Evolutionary conservation across 2,113 vertebrate genomes (phyloP).

Genomic region (Raja brachyura): DNA sequence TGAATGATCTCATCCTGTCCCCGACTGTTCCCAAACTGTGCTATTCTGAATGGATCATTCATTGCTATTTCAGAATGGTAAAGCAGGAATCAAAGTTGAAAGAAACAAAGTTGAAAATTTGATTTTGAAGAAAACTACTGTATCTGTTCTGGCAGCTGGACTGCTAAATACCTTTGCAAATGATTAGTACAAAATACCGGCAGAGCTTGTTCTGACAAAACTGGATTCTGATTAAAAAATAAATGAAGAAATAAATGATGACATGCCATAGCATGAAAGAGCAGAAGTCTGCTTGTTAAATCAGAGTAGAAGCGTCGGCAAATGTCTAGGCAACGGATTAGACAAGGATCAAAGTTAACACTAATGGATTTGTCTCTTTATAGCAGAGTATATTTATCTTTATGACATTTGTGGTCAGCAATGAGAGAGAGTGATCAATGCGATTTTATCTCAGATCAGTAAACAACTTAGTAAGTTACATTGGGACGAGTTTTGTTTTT

Average conservation of each 20-base stretch:
- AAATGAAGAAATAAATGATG: conserved; percentile 54
- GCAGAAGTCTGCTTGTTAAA: conserved; percentile 7
- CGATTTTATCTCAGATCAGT: conserved; percentile 64
- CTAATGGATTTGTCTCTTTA: conserved; percentile 71
- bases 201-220: neutral
- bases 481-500: neutral
- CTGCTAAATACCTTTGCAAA: neutral
- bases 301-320: neutral
- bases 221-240: neutral
- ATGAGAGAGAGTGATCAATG: conserved; percentile 69
- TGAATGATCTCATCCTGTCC: neutral
- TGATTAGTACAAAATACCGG: neutral
- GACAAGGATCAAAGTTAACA: conserved; percentile 63
- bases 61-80: neutral
- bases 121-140: neutral
- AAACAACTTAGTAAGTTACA: conserved; percentile 53
- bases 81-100: no score
- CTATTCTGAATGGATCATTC: neutral
- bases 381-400: conserved; percentile 69
- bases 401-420: conserved; percentile 73
- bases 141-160: neutral
- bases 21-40: neutral
- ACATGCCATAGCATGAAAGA: neutral
- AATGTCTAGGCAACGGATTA: conserved; percentile 44
- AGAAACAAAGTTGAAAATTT: neutral